phyloP scores from a whole-genome alignment of 1,140 invertebrate species.

The Drosophila ficusphila region DNA sequence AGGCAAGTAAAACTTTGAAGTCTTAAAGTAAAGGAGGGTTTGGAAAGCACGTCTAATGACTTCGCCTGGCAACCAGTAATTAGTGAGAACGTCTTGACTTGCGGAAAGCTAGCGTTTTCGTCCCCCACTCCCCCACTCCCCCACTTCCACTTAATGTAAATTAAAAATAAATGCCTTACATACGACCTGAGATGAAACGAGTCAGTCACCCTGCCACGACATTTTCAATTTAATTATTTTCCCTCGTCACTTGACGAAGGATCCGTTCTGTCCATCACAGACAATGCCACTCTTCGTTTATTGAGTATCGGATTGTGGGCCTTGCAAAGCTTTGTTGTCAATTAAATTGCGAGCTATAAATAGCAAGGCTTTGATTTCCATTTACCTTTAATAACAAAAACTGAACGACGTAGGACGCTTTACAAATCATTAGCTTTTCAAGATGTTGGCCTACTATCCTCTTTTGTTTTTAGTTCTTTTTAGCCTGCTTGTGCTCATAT shows the following conservation, averaged over 20 bases:
- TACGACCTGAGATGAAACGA: constrained; percentile 13
- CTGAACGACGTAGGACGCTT: too few species aligned
- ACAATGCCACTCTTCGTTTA: constrained; percentile 3
- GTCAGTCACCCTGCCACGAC: constrained; percentile 11
- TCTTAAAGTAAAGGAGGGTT: neutral
- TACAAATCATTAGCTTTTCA: too few species aligned
- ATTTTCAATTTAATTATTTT: constrained; percentile 57
- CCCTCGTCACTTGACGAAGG: constrained; percentile 55
- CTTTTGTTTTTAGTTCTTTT: neutral
- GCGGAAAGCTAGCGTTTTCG: neutral
- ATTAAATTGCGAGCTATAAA: neutral
- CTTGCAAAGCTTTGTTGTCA: neutral
- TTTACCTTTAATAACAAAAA: neutral
- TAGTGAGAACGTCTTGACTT: constrained; percentile 26
- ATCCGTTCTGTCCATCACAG: constrained; percentile 17
- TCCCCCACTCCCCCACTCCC: too few species aligned
- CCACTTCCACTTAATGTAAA: constrained; percentile 50
- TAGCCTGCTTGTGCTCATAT: neutral
- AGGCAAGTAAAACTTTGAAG: neutral
- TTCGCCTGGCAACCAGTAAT: constrained; percentile 38
- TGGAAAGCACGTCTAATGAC: constrained; percentile 25
- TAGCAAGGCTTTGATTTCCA: neutral
- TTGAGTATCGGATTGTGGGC: constrained; percentile 9
- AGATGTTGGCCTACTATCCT: neutral
- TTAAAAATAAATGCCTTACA: constrained; percentile 14